Conservation (phyloP, 2,888 invertebrate species). For the Hydroisotoma schaefferi region DNA sequence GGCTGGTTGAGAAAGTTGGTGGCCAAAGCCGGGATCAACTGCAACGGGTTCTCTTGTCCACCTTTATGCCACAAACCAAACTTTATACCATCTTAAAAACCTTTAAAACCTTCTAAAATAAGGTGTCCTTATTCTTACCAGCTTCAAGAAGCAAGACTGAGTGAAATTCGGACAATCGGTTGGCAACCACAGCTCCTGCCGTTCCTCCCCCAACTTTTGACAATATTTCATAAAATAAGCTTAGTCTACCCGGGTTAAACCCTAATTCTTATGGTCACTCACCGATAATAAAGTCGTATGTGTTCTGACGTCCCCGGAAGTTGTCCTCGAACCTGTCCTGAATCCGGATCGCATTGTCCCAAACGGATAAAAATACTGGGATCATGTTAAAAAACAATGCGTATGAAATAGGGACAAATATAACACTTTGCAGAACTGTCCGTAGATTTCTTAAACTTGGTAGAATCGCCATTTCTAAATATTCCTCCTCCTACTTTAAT, state of each 20-base stretch:
- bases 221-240: not conserved
- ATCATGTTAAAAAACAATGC: conserved; percentile 5
- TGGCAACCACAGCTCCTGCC: conserved; percentile 32
- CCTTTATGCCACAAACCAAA: not conserved
- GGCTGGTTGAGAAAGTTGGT: conserved; percentile 26
- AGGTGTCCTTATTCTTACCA: conserved; percentile 3
- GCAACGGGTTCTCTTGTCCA: conserved; percentile 20
- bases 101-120: not conserved
- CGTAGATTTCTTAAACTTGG: not conserved
- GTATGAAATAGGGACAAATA: conserved; percentile 8
- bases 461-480: not conserved
- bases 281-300: conserved; percentile 7
- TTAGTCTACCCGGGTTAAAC: no score
- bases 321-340: conserved; percentile 5
- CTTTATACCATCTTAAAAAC: no score
- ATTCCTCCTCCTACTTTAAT: no score
- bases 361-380: not conserved
- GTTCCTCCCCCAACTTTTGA: conserved; percentile 29
- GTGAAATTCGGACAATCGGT: conserved; percentile 18
- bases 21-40: conserved; percentile 22
- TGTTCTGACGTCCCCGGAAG: not conserved
- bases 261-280: no score
- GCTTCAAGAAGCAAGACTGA: conserved; percentile 27
- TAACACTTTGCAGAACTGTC: not conserved
- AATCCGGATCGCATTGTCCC: conserved; percentile 5